Conservation (phyloP, 2,888 invertebrate genomes). For the Microctonus brassicae region DNA sequence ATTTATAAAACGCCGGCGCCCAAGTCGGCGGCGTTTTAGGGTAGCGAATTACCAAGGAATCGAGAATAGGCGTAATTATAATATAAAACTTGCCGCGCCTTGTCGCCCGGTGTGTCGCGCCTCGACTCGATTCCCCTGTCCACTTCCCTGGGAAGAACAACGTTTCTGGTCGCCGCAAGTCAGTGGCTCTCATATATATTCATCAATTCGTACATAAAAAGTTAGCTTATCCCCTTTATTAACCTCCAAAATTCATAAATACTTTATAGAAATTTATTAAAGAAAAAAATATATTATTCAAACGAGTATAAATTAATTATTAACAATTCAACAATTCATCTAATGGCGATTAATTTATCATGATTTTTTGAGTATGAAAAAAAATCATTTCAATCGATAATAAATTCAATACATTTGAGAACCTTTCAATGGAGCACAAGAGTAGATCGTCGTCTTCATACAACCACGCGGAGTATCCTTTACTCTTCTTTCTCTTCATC, state of each 20-base stretch:
- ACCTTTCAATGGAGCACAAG: not conserved
- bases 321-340: too few species aligned
- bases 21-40: conserved; percentile 31
- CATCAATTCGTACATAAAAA: not conserved
- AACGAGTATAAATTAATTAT: too few species aligned
- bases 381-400: not conserved
- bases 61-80: conserved; percentile 63
- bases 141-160: conserved; percentile 55
- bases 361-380: not conserved
- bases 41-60: conserved; percentile 43
- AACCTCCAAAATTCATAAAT: too few species aligned
- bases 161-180: conserved; percentile 47
- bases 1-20: conserved; percentile 26
- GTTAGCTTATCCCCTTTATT: not conserved
- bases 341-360: too few species aligned
- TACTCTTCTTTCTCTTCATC: conserved; percentile 25
- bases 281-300: too few species aligned
- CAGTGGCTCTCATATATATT: conserved; percentile 52
- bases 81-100: conserved; percentile 63
- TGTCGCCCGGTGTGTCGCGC: conserved; percentile 56
- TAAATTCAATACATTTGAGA: conserved; percentile 22
- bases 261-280: too few species aligned
- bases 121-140: conserved; percentile 54
- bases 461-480: conserved; percentile 32
- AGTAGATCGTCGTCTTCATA: conserved; percentile 26